Percentiles rank a stretch among this genome's conserved stretches.
Conservation (phyloP, 2,113 vertebrate genomes). For the Lophotis ruficrista region DNA sequence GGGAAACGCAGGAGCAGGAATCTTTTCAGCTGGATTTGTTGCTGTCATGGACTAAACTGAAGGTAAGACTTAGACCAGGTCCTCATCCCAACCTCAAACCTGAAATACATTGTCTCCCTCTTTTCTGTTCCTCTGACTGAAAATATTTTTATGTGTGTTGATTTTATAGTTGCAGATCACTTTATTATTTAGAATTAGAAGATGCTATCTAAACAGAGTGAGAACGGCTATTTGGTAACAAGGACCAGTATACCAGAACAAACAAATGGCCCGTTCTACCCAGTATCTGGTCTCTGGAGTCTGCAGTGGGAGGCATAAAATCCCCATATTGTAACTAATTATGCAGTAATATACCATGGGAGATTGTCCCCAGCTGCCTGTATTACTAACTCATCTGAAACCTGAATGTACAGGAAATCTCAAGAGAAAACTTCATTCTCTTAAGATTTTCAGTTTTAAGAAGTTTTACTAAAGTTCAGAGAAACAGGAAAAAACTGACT, state of each 20-base stretch:
- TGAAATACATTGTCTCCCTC: background rate
- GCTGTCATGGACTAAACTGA: background rate
- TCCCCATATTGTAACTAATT: slow-evolving; percentile 62
- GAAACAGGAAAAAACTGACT: background rate
- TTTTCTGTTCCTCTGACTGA: background rate
- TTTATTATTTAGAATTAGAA: background rate
- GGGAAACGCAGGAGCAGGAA: background rate
- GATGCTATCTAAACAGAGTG: background rate
- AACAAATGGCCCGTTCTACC: slow-evolving; percentile 30
- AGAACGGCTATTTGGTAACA: background rate
- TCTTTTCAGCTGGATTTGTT: background rate
- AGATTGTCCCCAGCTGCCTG: slow-evolving; percentile 48
- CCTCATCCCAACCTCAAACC: background rate
- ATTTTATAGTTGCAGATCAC: background rate
- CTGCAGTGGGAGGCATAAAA: slow-evolving; percentile 57
- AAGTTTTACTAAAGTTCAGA: slow-evolving; percentile 31
- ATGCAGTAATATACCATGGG: slow-evolving; percentile 47
- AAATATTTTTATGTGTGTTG: background rate
- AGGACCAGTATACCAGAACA: slow-evolving; percentile 37
- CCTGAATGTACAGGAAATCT: slow-evolving; percentile 47
- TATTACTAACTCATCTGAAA: slow-evolving; percentile 57
- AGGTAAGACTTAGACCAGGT: background rate
- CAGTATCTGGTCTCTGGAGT: slow-evolving; percentile 42
- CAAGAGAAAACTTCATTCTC: slow-evolving; percentile 29
- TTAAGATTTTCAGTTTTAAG: background rate